These are phyloP conservation scores for Cantharis nigra DNA, from an alignment of 2,888 invertebrate species.

Conservation along the genomic window DNA sequence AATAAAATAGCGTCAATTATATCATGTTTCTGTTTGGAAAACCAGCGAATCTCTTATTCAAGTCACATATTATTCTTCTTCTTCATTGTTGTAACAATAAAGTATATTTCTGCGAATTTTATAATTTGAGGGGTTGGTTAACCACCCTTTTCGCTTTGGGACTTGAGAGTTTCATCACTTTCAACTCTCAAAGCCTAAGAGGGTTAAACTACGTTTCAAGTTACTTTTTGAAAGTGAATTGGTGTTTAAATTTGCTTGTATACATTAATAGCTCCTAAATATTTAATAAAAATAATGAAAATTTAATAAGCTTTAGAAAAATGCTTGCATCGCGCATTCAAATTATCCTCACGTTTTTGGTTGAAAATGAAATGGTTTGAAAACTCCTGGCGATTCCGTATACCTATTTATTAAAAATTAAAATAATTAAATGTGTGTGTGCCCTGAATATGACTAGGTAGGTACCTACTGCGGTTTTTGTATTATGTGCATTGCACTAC, in stretches of 20 bases:
- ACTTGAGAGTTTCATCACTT: constrained; percentile 1
- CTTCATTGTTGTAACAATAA: background rate
- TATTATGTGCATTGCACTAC: background rate
- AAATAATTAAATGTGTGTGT: too few relatives aligned
- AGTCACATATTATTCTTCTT: background rate
- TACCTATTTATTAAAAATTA: too few relatives aligned
- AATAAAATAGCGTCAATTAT: background rate
- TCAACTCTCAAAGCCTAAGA: background rate
- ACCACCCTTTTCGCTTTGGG: background rate
- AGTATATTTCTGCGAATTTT: background rate
- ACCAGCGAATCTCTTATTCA: background rate
- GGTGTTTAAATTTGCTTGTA: background rate
- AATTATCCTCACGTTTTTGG: background rate
- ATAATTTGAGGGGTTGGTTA: constrained; percentile 9
- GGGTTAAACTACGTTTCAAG: constrained; percentile 6
- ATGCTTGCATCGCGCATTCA: background rate
- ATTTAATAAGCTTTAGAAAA: background rate
- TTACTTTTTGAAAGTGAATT: background rate
- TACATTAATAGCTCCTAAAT: background rate
- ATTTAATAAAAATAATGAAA: background rate
- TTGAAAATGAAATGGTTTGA: background rate
- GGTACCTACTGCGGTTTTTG: background rate
- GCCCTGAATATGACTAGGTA: background rate
- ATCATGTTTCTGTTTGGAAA: background rate
- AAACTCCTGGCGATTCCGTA: too few relatives aligned